These are phyloP conservation scores for Nycticorax nycticorax DNA, from an alignment of 2,113 vertebrate species.

Conservation along the genomic window DNA sequence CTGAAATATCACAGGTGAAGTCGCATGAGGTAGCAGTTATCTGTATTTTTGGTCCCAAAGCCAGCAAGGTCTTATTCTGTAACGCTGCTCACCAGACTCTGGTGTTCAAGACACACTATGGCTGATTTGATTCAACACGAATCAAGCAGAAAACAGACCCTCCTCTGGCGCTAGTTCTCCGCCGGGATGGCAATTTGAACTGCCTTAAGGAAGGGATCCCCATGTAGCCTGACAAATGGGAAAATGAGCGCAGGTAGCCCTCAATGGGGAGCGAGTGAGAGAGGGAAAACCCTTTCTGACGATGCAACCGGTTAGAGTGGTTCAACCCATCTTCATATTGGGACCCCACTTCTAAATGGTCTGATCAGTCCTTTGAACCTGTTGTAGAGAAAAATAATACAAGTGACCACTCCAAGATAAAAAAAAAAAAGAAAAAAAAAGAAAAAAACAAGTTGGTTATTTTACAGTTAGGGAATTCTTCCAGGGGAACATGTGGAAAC, in stretches of 20 bases:
- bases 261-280: neutral
- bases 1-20: neutral
- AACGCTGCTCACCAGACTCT: neutral
- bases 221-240: accelerated
- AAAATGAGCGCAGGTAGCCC: accelerated
- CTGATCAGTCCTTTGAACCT: neutral
- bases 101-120: neutral
- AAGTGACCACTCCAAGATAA: neutral
- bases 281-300: neutral
- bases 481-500: neutral
- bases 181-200: too few species aligned
- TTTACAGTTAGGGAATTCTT: neutral
- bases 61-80: neutral
- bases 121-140: neutral
- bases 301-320: neutral
- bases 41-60: neutral
- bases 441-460: neutral
- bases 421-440: too few species aligned
- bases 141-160: neutral
- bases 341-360: neutral
- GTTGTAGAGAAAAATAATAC: neutral
- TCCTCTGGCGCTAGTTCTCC: neutral
- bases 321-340: accelerated
- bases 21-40: neutral
- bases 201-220: neutral